phyloP scores from a whole-genome alignment of 92 coral and sea anemone genomes.

The Isaurus tuberculatus region DNA sequence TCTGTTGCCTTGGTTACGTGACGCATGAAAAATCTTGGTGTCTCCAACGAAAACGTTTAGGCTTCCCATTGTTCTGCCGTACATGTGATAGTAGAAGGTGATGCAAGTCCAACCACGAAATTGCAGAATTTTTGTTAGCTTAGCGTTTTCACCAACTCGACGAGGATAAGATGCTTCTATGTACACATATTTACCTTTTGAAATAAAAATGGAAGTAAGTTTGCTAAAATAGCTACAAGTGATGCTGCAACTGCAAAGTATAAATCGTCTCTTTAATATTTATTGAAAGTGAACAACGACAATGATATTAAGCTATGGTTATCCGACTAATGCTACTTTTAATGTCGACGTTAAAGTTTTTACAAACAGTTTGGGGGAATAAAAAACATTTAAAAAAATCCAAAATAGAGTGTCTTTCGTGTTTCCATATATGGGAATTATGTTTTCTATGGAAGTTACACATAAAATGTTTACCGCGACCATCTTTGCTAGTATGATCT shows the following conservation, averaged over 20 bases:
- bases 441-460: not conserved
- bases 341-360: too few relatives aligned
- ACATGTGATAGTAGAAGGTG: constrained; percentile 51
- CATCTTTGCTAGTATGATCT: constrained; percentile 37
- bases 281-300: too few relatives aligned
- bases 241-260: not conserved
- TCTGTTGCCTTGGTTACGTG: constrained; percentile 48
- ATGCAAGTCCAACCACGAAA: constrained; percentile 33
- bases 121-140: not conserved
- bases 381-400: too few relatives aligned
- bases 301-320: too few relatives aligned
- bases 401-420: too few relatives aligned
- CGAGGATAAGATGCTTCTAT: constrained; percentile 34
- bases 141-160: constrained; percentile 11
- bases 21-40: constrained; percentile 13
- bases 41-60: constrained; percentile 42
- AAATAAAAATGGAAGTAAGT: not conserved
- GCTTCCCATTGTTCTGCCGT: constrained; percentile 38
- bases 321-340: too few relatives aligned
- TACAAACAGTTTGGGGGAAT: too few relatives aligned
- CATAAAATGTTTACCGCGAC: not conserved
- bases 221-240: not conserved
- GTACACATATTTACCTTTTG: constrained; percentile 29
- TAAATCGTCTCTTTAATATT: too few relatives aligned
- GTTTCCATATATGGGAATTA: not conserved